Conservation (phyloP, 2,888 invertebrate species). For the Linnaemya tessellans region DNA sequence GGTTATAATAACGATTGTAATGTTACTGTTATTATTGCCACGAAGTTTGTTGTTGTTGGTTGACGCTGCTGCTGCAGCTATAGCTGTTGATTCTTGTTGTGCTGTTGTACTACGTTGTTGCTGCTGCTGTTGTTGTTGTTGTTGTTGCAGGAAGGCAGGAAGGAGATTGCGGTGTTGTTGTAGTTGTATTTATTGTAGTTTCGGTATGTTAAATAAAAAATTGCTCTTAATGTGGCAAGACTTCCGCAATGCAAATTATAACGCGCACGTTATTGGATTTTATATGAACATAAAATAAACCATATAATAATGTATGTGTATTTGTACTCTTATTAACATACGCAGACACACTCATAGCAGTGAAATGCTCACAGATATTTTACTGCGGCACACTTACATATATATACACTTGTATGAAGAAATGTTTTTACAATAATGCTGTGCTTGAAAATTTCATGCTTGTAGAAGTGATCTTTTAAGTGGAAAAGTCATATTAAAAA, state of each 20-base stretch:
- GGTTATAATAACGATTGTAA: conserved; percentile 59
- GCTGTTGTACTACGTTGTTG: not conserved
- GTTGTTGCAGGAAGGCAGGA: not conserved
- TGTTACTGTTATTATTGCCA: conserved; percentile 51
- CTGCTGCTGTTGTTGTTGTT: too few relatives aligned
- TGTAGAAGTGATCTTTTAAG: not conserved
- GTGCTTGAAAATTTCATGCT: not conserved
- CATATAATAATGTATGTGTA: conserved; percentile 5
- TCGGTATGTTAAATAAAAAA: conserved; percentile 41
- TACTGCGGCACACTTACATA: not conserved
- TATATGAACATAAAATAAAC: conserved; percentile 59
- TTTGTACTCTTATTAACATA: not conserved
- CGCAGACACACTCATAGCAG: not conserved
- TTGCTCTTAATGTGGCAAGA: conserved; percentile 63
- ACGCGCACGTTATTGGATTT: conserved; percentile 61
- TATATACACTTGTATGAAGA: too few relatives aligned
- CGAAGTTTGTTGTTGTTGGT: conserved; percentile 25
- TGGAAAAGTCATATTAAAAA: not conserved
- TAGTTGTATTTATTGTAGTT: conserved; percentile 13
- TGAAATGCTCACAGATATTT: conserved; percentile 22
- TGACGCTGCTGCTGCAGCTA: conserved; percentile 6
- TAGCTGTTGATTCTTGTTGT: conserved; percentile 39
- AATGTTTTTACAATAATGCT: not conserved
- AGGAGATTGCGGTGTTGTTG: conserved; percentile 3
- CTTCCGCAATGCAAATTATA: conserved; percentile 70